These are phyloP conservation scores for Drosophila takahashii DNA, from an alignment of 1,140 invertebrate genomes.

Conservation along the genomic window DNA sequence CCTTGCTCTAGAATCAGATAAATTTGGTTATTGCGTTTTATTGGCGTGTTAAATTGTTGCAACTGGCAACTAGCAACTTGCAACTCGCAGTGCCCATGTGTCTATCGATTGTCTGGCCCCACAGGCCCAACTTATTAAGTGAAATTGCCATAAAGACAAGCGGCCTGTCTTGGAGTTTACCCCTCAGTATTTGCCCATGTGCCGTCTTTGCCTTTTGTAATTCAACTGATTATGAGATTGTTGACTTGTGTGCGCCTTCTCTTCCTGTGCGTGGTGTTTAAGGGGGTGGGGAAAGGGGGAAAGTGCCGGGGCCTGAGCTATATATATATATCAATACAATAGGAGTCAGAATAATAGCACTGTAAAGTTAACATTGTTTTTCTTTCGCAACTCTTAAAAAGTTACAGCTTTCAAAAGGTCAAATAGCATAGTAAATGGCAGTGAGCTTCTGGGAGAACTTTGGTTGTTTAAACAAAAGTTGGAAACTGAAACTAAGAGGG, in stretches of 20 bases:
- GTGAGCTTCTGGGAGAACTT: not conserved
- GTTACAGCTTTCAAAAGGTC: not conserved
- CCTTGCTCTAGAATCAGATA: constrained; percentile 47
- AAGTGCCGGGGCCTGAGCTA: constrained; percentile 28
- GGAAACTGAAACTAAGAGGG: not conserved
- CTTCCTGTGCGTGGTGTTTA: constrained; percentile 4
- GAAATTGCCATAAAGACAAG: constrained; percentile 36
- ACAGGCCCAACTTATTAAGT: constrained; percentile 48
- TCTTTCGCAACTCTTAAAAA: constrained; percentile 7
- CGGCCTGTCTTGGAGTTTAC: not conserved
- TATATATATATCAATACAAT: constrained; percentile 34
- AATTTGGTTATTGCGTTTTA: constrained; percentile 58
- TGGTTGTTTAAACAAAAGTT: not conserved
- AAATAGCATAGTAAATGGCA: not conserved
- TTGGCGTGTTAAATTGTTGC: constrained; percentile 65
- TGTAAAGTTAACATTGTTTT: constrained; percentile 1
- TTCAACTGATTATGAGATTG: constrained; percentile 81
- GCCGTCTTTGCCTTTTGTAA: constrained; percentile 66
- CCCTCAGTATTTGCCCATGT: constrained; percentile 3
- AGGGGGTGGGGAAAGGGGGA: not conserved
- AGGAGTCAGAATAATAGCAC: constrained; percentile 1
- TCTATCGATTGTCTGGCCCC: constrained; percentile 50
- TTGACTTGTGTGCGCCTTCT: constrained; percentile 66
- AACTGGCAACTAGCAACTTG: constrained; percentile 29
- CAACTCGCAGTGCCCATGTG: constrained; percentile 29